These are phyloP conservation scores for Folsomia manolachei DNA, from an alignment of 2,888 invertebrate genomes.

Conservation along the genomic window DNA sequence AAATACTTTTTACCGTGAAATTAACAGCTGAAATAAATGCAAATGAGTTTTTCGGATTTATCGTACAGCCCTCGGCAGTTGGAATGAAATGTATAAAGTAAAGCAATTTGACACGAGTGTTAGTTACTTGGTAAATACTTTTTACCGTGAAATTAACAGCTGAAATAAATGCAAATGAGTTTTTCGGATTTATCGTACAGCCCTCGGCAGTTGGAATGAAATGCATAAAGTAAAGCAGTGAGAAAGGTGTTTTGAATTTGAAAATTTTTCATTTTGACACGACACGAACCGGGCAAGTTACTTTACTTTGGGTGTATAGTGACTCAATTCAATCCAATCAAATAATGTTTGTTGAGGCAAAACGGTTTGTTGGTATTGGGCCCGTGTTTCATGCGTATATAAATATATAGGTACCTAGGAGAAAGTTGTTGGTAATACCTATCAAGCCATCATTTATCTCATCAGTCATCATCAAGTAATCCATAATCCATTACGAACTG, in stretches of 20 bases:
- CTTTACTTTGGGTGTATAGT: too few relatives aligned
- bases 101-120: too few relatives aligned
- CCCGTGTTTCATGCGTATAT: neutral
- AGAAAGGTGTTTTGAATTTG: neutral
- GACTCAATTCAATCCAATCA: neutral
- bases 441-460: slow-evolving; percentile 1
- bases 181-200: too few relatives aligned
- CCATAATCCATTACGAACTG: slow-evolving; percentile 3
- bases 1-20: too few relatives aligned
- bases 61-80: neutral
- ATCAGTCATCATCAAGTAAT: slow-evolving; percentile 8
- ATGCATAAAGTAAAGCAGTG: too few relatives aligned
- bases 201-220: neutral
- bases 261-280: neutral
- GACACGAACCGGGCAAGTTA: neutral
- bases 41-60: neutral
- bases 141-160: neutral
- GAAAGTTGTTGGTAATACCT: too few relatives aligned
- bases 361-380: neutral
- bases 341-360: neutral
- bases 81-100: neutral
- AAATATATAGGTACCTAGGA: too few relatives aligned
- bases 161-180: neutral
- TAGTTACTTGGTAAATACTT: too few relatives aligned
- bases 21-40: neutral